These are phyloP conservation scores for Zophobas atratus DNA, from an alignment of 1,140 invertebrate species.

Conservation along the genomic window DNA sequence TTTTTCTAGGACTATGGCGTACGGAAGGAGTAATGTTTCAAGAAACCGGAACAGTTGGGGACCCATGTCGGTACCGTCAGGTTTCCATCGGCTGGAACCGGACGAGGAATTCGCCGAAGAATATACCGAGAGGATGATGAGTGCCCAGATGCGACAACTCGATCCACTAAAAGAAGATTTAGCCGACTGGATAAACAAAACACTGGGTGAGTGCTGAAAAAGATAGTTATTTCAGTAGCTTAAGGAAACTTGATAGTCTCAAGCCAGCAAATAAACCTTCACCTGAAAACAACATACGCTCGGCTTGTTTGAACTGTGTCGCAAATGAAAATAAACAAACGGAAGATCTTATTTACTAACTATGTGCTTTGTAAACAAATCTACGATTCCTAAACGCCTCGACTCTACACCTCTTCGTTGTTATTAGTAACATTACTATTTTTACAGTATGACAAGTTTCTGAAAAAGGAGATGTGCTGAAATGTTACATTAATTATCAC, in stretches of 20 bases:
- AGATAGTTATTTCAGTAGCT: conserved; percentile 15
- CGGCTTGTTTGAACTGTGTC: conserved; percentile 45
- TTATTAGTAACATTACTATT: conserved; percentile 31
- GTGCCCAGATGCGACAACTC: conserved; percentile 83
- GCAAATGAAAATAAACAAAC: conserved; percentile 50
- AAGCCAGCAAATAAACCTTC: conserved; percentile 45
- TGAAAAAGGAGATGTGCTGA: conserved; percentile 22
- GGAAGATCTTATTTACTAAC: conserved; percentile 46
- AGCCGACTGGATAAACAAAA: conserved; percentile 90
- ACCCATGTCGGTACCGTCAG: conserved; percentile 72
- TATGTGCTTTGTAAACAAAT: conserved; percentile 44
- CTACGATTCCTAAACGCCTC: conserved; percentile 4
- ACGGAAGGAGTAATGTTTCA: conserved; percentile 57
- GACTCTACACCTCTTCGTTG: conserved; percentile 4
- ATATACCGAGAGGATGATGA: conserved; percentile 82
- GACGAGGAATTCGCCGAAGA: conserved; percentile 70
- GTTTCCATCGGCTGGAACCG: conserved; percentile 55
- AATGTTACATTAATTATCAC: not conserved
- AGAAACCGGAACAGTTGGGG: conserved; percentile 78
- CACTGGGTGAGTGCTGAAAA: conserved; percentile 76
- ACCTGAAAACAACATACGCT: conserved; percentile 22
- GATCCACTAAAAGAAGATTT: conserved; percentile 88
- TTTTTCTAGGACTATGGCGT: conserved; percentile 52
- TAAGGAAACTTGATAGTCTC: conserved; percentile 32
- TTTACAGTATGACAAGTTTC: conserved; percentile 37